Percentiles rank a stretch among this genome's conserved stretches.
These are phyloP conservation scores for Oreochromis aureus DNA, from an alignment of 2,113 vertebrate species.

Conservation along the genomic window DNA sequence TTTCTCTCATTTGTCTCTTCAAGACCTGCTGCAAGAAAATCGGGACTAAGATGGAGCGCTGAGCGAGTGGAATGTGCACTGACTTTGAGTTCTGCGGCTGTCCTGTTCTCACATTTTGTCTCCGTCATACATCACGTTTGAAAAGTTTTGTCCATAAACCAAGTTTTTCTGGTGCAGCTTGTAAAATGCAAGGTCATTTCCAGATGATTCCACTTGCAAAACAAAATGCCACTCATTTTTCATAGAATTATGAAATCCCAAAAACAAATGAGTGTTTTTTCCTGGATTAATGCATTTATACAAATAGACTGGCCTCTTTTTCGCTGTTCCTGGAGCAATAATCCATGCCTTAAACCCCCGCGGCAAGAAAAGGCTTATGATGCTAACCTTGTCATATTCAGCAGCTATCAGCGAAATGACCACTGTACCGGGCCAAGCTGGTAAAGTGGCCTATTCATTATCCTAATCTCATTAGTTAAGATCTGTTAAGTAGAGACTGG, in stretches of 20 bases:
- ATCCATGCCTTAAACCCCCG: slow-evolving; percentile 57
- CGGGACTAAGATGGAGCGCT: neutral
- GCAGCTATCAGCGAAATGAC: slow-evolving; percentile 69
- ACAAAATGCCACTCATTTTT: slow-evolving; percentile 60
- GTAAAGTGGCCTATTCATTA: slow-evolving; percentile 79
- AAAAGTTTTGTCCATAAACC: neutral
- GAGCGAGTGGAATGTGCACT: neutral
- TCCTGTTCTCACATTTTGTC: neutral
- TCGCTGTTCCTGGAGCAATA: slow-evolving; percentile 47
- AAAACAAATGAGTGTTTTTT: slow-evolving; percentile 49
- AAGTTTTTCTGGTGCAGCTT: neutral
- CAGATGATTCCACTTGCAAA: slow-evolving; percentile 13
- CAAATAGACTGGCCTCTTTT: slow-evolving; percentile 56
- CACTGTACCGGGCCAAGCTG: slow-evolving; percentile 53
- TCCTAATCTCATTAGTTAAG: slow-evolving; percentile 82
- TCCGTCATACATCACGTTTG: neutral
- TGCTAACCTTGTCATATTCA: slow-evolving; percentile 79
- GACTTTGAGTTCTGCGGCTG: neutral
- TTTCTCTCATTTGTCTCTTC: slow-evolving; percentile 4
- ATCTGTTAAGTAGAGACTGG: slow-evolving; percentile 80
- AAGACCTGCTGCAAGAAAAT: neutral
- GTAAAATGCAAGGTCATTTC: neutral
- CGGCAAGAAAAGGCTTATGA: slow-evolving; percentile 66
- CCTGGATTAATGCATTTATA: slow-evolving; percentile 59
- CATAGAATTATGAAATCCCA: slow-evolving; percentile 58